Evolutionary conservation across 1,140 invertebrate genomes (phyloP), one percentile per base, ranked within the genome.

Genomic region (Brachionus plicatilis): DNA sequence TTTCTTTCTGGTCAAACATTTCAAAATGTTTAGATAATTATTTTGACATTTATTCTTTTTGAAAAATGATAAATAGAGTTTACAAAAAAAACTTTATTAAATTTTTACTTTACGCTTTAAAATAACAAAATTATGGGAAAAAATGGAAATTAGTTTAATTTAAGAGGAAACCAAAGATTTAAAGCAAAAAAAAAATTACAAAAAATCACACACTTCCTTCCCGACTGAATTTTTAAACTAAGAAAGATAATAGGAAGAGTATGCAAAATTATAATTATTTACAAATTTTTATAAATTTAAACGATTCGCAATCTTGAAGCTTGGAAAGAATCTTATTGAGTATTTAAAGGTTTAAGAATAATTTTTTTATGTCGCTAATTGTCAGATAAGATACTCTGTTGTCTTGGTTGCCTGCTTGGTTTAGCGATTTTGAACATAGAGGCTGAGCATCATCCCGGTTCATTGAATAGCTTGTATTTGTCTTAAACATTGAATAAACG

Each of bases 401-500:
- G 14, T 24, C 14, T 5, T 76, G 11, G 9, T 50, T 11, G 27
- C 41, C 9, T 7, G 43, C 17, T 11, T 29, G 17, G 6, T 37
- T 37, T 12, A 76, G 72, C 1, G 72, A 27, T 27, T 76, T 76
- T 11, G 72, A 76, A 45, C 72, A 76, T 5, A 50, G 43, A 11
- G 72, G 72, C 29, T 47, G 14, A 50, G 27, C 12, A 50, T 50
- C 27, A 50, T 76, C 47, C 27, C 12, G 72, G 6, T 29, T 50
- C 7, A 14, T 12, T 14, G 43, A n/a, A 29, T 76, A 76, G 27
- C 17, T 76, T 9, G 72, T 76, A 24, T 53, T 76, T 11, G 72
- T 9, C 43, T 76, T 76, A 76, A 76, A 76, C 72, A 91, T 88
- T 6, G 86, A 79, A 83, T 91, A 88, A 86, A 94, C 93, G 53